Evolutionary conservation across 2,113 vertebrate species (phyloP), one percentile per base, ranked within the genome.

Genomic region (Laticauda laticaudata): DNA sequence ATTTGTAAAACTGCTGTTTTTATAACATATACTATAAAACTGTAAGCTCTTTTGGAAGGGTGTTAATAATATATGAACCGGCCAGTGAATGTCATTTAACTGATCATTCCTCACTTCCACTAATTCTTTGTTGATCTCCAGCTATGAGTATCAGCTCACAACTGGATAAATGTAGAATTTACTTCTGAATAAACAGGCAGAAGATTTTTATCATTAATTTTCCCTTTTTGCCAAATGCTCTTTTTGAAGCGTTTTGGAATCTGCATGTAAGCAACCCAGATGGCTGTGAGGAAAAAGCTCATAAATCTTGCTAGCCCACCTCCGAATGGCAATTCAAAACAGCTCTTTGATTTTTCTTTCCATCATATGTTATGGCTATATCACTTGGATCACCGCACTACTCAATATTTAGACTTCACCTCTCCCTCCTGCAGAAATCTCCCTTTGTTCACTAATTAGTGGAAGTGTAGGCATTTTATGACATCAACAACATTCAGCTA

Each of bases 391-490:
- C 39, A 92, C 23, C 53, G 75, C 93, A 90, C 90, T 94, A 29
- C 57, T 94, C 94, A 24, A 87, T 92, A 12, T 53, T 94, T 85
- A 57, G 45, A 34, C 59, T 55, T 96, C 90, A 94, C 14, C 86
- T 92, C 14, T 87, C 86, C 61, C 90, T 94, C 86, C 20, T 88
- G 91, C 95, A 94, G 64, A 95, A 92, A 0, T 0, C 64, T 45
- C 34, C 81, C 89, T 92, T 95, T 94, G 93, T 92, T 95, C 95
- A 90, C 64, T 89, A 95, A 94, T 95, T 94, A 94, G 90, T 95
- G 93, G 54, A 89, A 88, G 91, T 94, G 94, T 18, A 5, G 94
- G 93, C 93, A 20, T 87, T 94, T 95, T 93, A 92, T 51, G 92
- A 94, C 53, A 91, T 54, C 61, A 91, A 95, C 94, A 93, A 29